A percentile compares a stretch with the other conserved stretches of the same genome.
phyloP scores from a whole-genome alignment of 2,888 invertebrate genomes.

The Poecilobothrus nobilitatus region DNA sequence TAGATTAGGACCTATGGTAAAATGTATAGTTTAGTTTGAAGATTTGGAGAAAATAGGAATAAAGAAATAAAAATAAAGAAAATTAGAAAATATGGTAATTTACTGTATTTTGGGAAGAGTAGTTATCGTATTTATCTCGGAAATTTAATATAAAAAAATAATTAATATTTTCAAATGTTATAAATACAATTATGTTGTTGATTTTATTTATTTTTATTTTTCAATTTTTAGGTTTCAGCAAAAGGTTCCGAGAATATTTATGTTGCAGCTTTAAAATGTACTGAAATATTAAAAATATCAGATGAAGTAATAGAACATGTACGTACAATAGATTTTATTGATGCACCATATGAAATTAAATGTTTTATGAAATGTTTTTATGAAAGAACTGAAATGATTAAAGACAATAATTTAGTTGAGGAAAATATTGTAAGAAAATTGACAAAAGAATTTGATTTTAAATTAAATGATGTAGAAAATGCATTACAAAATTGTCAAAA shows the following conservation, averaged over 20 bases:
- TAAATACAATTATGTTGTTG: too few relatives aligned
- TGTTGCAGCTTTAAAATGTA: not conserved
- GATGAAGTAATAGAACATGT: not conserved
- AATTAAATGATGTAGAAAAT: not conserved
- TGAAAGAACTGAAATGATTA: constrained; percentile 19
- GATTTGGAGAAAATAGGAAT: too few relatives aligned
- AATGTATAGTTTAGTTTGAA: too few relatives aligned
- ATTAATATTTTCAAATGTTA: too few relatives aligned
- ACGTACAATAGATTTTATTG: not conserved
- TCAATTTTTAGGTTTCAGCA: not conserved
- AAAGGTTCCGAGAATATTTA: not conserved
- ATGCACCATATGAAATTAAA: constrained; percentile 11
- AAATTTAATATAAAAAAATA: too few relatives aligned
- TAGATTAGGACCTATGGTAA: too few relatives aligned
- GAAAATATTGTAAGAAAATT: constrained; percentile 12
- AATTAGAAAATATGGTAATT: too few relatives aligned
- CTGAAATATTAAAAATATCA: not conserved
- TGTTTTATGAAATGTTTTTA: constrained; percentile 23
- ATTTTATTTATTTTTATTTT: too few relatives aligned
- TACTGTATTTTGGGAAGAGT: too few relatives aligned
- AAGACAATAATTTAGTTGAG: constrained; percentile 9
- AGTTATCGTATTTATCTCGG: too few relatives aligned
- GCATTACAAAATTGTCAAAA: not conserved
- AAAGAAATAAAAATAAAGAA: too few relatives aligned
- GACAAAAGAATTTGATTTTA: not conserved